Base-by-base conservation (phyloP, 2,113 vertebrate species). In the Pleuronectes platessa region DNA sequence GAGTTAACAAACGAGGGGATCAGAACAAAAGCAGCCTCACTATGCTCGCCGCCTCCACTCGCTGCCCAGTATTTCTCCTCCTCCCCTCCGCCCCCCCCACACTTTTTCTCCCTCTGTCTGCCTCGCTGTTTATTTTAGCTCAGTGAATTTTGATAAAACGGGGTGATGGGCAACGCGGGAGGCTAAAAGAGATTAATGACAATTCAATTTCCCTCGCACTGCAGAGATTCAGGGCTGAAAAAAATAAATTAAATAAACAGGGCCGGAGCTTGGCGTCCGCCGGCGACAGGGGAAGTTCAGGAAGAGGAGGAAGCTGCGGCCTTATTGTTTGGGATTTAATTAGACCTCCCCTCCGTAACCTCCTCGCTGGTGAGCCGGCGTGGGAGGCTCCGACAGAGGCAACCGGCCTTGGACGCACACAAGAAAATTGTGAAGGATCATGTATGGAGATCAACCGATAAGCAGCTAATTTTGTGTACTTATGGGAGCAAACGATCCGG, bases 391-490 rank as follows among this genome's bases (percentile, higher is more conserved):
- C 87, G 92, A 90, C 84, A 53, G 93, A 95, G 92, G 94, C 92
- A 92, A 27, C 90, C 63, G 0, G 95, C 93, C 93, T 95, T 94
- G 95, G 94, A 95, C 77, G 85, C 90, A 87, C 89, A 93, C 92
- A 94, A 90, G 95, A 94, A 96, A 96, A 96, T 96, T 96, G 95
- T 95, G 94, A 95, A 94, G 96, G 97, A 97, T 97, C 95, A 96
- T 97, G 96, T 96, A 96, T 94, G 82, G 95, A 98, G 96, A 98
- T 97, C 96, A 97, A 95, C 96, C 90, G 96, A 97, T 98, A 97
- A 98, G 96, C 95, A 96, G 95, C 94, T 97, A 96, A 97, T 97
- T 98, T 97, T 97, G 94, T 96, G 95, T 97, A 97, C 96, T 97
- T 97, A 97, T 94, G 94, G 94, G 95, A 97, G 95, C 93, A 95